These are phyloP conservation scores for Dermochelys coriacea DNA, from an alignment of 2,797 vertebrate genomes.

Conservation along the genomic window DNA sequence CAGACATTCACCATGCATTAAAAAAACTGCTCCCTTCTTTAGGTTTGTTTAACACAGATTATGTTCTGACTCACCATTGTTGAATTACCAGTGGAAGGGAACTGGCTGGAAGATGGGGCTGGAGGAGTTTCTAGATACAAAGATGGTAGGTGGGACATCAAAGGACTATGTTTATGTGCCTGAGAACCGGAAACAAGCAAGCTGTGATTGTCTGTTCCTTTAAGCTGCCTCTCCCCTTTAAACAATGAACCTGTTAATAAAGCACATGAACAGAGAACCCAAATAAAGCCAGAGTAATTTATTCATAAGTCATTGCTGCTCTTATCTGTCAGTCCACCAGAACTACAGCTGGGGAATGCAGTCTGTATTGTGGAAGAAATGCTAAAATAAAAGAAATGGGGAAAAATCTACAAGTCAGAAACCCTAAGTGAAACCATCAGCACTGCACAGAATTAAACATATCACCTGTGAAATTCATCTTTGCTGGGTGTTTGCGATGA, in stretches of 20 bases:
- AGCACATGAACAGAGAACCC: background rate
- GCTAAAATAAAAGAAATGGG: background rate
- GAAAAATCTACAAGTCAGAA: background rate
- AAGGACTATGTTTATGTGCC: background rate
- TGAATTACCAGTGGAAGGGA: background rate
- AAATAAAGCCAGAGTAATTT: background rate
- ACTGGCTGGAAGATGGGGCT: background rate
- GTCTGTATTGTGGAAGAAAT: rapidly evolving
- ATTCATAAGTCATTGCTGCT: rapidly evolving
- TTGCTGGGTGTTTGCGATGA: background rate
- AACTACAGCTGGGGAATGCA: background rate
- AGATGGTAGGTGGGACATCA: background rate
- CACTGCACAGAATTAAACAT: background rate
- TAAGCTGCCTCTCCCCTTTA: background rate
- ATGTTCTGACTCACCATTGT: slow-evolving; percentile 10
- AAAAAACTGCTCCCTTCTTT: background rate
- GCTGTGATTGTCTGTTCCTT: background rate
- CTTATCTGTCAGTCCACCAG: background rate
- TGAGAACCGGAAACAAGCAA: background rate
- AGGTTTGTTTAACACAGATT: background rate
- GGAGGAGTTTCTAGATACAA: background rate
- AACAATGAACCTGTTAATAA: slow-evolving; percentile 17
- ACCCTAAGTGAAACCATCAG: background rate
- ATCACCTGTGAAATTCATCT: background rate
- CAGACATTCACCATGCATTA: background rate